Percentiles rank a stretch among this genome's conserved stretches.
Conservation (phyloP, 64 coral and sea anemone species). For the Anthopleura sola region DNA sequence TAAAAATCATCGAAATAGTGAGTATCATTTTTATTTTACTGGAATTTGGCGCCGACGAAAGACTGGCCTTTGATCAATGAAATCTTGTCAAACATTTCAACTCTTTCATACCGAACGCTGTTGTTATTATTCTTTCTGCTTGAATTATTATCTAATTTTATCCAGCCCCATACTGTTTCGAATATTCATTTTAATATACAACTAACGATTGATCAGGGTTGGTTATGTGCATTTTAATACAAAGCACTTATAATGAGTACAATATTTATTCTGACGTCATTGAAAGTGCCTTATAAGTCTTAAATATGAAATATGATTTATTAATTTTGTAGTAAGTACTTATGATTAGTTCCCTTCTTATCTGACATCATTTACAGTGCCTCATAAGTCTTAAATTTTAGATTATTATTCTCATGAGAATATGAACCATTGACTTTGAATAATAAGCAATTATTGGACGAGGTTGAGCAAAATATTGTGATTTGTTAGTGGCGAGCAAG, state of each 20-base stretch:
- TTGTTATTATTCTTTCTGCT: not conserved
- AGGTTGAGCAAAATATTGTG: too few relatives aligned
- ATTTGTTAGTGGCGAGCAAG: too few relatives aligned
- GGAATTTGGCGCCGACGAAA: not conserved
- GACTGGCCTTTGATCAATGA: not conserved
- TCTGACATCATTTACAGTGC: not conserved
- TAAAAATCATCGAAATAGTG: constrained; percentile 93
- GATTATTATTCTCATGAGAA: too few relatives aligned
- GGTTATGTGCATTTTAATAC: not conserved
- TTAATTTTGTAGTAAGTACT: too few relatives aligned
- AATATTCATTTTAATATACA: not conserved
- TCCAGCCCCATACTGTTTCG: not conserved
- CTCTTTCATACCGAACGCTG: not conserved
- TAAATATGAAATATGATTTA: too few relatives aligned
- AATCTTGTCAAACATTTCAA: not conserved
- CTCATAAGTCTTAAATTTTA: too few relatives aligned
- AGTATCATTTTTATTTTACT: constrained; percentile 15
- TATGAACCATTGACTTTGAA: too few relatives aligned
- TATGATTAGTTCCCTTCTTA: too few relatives aligned
- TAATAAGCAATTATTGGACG: too few relatives aligned
- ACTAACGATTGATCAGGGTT: not conserved
- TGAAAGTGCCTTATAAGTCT: not conserved
- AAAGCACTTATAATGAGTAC: not conserved
- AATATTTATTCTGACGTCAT: not conserved
- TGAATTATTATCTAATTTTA: not conserved